These are phyloP conservation scores for Zoroaster sp. DNA, from an alignment of 53 echinoderm and acorn worm species.

Conservation along the genomic window DNA sequence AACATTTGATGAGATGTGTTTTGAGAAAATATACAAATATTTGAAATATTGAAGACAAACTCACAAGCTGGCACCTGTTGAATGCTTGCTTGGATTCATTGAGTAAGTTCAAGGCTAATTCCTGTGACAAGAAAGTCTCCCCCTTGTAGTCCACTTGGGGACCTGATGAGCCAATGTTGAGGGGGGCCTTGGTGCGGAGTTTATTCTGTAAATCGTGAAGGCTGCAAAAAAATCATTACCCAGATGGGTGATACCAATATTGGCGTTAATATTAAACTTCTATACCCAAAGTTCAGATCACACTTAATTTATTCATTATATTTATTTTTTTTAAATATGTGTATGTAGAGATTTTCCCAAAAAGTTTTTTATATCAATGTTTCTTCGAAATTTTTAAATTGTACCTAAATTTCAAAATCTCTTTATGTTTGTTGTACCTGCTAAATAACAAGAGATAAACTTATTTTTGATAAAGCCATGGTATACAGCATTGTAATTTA, in stretches of 20 bases:
- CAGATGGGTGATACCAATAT: not conserved
- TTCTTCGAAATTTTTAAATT: no score
- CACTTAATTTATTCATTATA: no score
- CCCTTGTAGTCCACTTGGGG: conserved; percentile 88
- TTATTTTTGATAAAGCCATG: no score
- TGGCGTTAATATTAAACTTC: not conserved
- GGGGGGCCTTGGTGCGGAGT: conserved; percentile 82
- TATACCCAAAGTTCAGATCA: no score
- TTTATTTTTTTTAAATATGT: no score
- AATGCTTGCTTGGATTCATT: conserved; percentile 96
- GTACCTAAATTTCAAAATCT: no score
- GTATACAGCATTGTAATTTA: no score
- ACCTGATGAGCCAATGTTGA: conserved; percentile 87
- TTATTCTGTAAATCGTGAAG: conserved; percentile 93
- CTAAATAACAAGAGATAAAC: no score
- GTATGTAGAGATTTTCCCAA: no score
- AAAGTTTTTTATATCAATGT: no score
- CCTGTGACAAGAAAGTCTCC: conserved; percentile 92
- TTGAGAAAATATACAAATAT: not conserved
- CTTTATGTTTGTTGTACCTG: no score
- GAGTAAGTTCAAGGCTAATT: conserved; percentile 84
- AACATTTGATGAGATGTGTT: no score
- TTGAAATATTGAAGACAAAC: not conserved
- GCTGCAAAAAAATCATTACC: conserved; percentile 20
- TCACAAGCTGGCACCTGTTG: conserved; percentile 91